phyloP scores from a whole-genome alignment of 2,797 vertebrate species.

The Acridotheres tristis region DNA sequence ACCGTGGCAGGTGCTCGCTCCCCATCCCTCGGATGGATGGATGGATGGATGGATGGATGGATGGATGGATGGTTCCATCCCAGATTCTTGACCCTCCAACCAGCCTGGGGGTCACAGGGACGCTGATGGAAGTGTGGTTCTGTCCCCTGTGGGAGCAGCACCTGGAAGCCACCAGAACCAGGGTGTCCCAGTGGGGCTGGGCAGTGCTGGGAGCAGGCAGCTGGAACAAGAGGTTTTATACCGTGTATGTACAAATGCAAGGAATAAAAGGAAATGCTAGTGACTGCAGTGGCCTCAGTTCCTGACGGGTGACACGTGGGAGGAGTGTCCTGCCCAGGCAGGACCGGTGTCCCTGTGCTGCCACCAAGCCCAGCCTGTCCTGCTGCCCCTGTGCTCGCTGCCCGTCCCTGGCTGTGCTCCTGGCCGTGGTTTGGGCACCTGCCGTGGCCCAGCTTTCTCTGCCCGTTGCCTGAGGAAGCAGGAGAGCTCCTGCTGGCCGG shows the following conservation, averaged over 20 bases:
- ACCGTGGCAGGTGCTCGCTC: rapidly evolving
- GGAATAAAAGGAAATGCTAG: slow-evolving; percentile 63
- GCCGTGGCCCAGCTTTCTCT: background rate
- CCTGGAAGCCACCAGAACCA: rapidly evolving
- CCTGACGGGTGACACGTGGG: rapidly evolving
- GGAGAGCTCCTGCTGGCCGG: slow-evolving; percentile 27
- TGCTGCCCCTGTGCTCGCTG: background rate
- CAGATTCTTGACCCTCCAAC: background rate
- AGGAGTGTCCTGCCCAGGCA: background rate
- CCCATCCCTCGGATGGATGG: rapidly evolving
- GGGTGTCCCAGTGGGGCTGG: rapidly evolving
- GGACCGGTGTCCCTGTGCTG: background rate
- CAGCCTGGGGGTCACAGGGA: rapidly evolving
- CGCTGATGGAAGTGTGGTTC: background rate
- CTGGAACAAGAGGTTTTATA: slow-evolving; percentile 12
- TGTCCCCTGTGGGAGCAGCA: background rate
- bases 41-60: background rate
- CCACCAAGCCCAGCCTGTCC: rapidly evolving
- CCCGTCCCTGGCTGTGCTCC: background rate
- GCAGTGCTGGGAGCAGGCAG: background rate
- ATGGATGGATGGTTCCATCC: background rate
- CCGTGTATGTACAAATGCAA: slow-evolving; percentile 31
- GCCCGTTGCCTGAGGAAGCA: background rate
- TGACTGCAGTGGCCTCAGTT: background rate
- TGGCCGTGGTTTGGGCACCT: background rate